Conservation (phyloP, 2,113 vertebrate genomes). For the Otis tarda region DNA sequence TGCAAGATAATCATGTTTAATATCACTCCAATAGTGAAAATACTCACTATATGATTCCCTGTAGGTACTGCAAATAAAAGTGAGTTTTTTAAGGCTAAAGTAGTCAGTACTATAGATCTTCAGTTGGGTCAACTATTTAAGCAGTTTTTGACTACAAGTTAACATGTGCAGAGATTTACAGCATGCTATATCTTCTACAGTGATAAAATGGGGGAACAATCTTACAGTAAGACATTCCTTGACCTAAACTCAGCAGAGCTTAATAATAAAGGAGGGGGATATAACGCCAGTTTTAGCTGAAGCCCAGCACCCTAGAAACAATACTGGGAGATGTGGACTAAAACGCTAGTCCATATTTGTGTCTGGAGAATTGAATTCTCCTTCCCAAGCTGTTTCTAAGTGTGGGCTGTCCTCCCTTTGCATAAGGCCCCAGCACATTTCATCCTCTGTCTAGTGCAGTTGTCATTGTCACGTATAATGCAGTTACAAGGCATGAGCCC, state of each 20-base stretch:
- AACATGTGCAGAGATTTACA: conserved; percentile 22
- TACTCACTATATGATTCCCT: background rate
- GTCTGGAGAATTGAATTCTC: background rate
- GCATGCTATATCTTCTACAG: conserved; percentile 9
- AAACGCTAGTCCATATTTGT: background rate
- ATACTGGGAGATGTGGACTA: background rate
- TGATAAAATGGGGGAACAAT: background rate
- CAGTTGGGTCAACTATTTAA: conserved; percentile 19
- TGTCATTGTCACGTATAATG: background rate
- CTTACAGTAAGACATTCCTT: conserved; percentile 27
- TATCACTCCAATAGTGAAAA: background rate
- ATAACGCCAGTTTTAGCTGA: background rate
- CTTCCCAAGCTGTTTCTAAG: background rate
- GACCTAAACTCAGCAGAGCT: conserved; percentile 19
- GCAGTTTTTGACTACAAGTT: conserved; percentile 26
- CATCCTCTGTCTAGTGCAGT: background rate
- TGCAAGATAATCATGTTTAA: background rate
- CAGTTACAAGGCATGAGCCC: background rate
- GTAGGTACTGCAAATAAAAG: background rate
- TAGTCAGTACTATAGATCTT: background rate
- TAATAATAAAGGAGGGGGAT: background rate
- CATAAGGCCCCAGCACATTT: background rate
- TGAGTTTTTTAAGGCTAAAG: conserved; percentile 38
- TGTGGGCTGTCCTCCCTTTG: background rate
- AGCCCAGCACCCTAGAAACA: background rate